phyloP scores from a whole-genome alignment of 2,113 vertebrate species.

The Gyps fulvus region DNA sequence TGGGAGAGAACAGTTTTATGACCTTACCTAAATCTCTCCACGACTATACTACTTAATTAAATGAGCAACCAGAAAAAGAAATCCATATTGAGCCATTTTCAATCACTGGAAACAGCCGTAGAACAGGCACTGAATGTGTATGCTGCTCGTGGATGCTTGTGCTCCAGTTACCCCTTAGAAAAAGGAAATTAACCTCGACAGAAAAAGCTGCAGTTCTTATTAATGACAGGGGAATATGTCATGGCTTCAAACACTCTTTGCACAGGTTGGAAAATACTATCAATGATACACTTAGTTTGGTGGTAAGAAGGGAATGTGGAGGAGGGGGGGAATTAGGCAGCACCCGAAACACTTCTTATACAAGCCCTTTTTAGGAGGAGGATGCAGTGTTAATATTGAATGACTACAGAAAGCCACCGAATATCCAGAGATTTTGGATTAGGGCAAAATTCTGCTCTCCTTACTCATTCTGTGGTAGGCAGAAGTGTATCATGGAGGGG shows the following conservation, averaged over 20 bases:
- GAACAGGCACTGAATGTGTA: not conserved
- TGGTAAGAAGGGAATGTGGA: not conserved
- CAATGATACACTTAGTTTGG: not conserved
- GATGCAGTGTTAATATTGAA: not conserved
- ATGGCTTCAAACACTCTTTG: not conserved
- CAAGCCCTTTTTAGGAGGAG: not conserved
- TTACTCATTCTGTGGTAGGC: not conserved
- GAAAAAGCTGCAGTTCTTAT: not conserved
- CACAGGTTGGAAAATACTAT: not conserved
- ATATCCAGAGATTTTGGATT: constrained; percentile 14
- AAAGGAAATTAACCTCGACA: not conserved
- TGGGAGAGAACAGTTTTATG: not conserved
- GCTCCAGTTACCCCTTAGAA: not conserved
- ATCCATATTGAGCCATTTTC: not conserved
- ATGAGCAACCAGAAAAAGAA: not conserved
- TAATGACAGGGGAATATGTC: not conserved
- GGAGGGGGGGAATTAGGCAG: not conserved
- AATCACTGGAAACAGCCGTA: not conserved
- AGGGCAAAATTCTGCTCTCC: not conserved
- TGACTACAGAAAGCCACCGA: not conserved
- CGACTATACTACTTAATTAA: not conserved
- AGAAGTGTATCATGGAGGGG: not conserved
- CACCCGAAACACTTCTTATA: not conserved
- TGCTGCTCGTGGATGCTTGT: not conserved
- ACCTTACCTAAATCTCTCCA: not conserved